Conservation (phyloP, 1,140 invertebrate genomes). For the Euwallacea fornicatus region DNA sequence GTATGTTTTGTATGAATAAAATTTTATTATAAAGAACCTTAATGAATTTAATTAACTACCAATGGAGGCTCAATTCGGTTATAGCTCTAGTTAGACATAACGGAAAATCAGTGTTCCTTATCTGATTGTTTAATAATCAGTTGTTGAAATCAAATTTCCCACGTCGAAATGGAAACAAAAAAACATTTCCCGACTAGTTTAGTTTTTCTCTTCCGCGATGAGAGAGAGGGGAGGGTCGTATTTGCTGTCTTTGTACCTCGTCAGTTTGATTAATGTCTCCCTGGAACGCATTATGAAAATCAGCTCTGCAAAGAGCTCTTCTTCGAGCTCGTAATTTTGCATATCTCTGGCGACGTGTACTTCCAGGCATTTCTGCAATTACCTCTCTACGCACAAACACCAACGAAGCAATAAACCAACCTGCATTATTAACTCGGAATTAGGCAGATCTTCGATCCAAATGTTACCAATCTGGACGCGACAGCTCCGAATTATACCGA, state of each 20-base stretch:
- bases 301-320: slow-evolving; percentile 32
- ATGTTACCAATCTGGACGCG: slow-evolving; percentile 13
- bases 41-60: too few relatives aligned
- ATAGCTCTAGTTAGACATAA: too few relatives aligned
- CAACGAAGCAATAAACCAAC: neutral
- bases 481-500: slow-evolving; percentile 8
- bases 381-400: neutral
- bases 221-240: slow-evolving; percentile 7
- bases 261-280: slow-evolving; percentile 35
- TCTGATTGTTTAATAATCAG: too few relatives aligned
- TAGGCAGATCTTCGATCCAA: slow-evolving; percentile 35
- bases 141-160: too few relatives aligned
- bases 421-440: neutral
- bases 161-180: too few relatives aligned
- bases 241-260: slow-evolving; percentile 17
- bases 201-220: neutral
- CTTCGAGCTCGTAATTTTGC: slow-evolving; percentile 35
- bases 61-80: too few relatives aligned
- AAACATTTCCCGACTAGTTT: neutral
- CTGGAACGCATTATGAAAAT: slow-evolving; percentile 39
- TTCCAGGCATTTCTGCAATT: slow-evolving; percentile 35
- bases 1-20: neutral
- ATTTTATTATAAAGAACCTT: neutral
- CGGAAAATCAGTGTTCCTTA: too few relatives aligned
- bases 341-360: slow-evolving; percentile 36